These are phyloP conservation scores for Caenorhabditis sp. DNA, from an alignment of 2,888 invertebrate species.

Conservation along the genomic window DNA sequence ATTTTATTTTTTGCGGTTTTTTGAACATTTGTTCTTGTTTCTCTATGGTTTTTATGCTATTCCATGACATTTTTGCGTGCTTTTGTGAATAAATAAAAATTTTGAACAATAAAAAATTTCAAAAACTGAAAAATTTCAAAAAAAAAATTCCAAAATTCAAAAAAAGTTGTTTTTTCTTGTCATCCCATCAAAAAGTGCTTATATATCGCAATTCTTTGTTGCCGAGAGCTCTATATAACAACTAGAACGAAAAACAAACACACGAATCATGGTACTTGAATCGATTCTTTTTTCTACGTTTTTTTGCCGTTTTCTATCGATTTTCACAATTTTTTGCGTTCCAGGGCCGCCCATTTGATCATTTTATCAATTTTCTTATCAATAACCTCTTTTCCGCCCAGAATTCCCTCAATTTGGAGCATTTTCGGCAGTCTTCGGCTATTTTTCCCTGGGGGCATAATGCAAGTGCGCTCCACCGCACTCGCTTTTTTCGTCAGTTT, in stretches of 20 bases:
- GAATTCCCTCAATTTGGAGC: not conserved
- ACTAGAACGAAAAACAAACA: constrained; percentile 6
- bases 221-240: not conserved
- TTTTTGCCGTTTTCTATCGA: not conserved
- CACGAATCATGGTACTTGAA: constrained; percentile 2
- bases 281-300: not conserved
- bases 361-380: not conserved
- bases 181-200: not conserved
- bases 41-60: too few species aligned
- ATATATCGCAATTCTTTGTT: not conserved
- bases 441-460: not conserved
- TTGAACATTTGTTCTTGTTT: too few species aligned
- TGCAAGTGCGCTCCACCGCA: constrained; percentile 47
- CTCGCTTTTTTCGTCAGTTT: constrained; percentile 3
- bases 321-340: not conserved
- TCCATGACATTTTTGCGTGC: too few species aligned
- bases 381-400: not conserved
- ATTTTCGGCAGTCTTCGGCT: not conserved
- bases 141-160: not conserved
- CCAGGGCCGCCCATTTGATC: not conserved
- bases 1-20: too few species aligned
- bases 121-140: not conserved
- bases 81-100: too few species aligned
- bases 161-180: not conserved
- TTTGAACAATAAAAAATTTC: not conserved